Evolutionary conservation across 2,888 invertebrate genomes (phyloP).

Genomic region (Emesis furor): DNA sequence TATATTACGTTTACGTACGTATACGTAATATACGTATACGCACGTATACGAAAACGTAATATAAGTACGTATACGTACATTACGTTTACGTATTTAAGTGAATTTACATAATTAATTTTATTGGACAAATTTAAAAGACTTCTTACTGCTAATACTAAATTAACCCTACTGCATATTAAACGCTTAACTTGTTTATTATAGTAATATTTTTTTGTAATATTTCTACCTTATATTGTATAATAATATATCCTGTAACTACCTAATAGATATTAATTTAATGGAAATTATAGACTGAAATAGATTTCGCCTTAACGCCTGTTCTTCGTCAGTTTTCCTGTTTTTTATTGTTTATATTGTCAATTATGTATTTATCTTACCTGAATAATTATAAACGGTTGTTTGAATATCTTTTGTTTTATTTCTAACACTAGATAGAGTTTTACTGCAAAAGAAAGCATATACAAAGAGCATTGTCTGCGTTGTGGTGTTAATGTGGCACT

Average conservation of each 20-base stretch:
- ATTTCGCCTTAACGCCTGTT: slow-evolving; percentile 78
- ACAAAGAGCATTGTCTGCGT: too few relatives aligned
- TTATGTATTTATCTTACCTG: slow-evolving; percentile 74
- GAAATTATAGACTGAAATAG: slow-evolving; percentile 81
- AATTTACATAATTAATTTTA: too few relatives aligned
- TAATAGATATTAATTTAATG: slow-evolving; percentile 57
- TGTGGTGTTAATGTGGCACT: too few relatives aligned
- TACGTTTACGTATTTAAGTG: too few relatives aligned
- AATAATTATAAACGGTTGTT: slow-evolving; percentile 69
- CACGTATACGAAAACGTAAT: too few relatives aligned
- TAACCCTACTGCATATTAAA: background rate
- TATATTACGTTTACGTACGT: too few relatives aligned
- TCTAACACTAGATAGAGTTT: background rate
- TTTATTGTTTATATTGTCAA: slow-evolving; percentile 76
- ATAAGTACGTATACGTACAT: too few relatives aligned
- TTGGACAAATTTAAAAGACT: background rate
- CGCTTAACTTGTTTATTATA: background rate
- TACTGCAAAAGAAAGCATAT: too few relatives aligned
- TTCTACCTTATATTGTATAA: background rate
- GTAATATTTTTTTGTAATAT: background rate
- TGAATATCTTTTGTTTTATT: slow-evolving; percentile 51
- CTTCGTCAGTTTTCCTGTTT: slow-evolving; percentile 65
- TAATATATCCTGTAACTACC: slow-evolving; percentile 22
- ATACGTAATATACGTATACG: too few relatives aligned
- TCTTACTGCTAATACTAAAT: background rate